Conservation (phyloP, 1,140 invertebrate genomes). For the Tetranychus urticae region DNA sequence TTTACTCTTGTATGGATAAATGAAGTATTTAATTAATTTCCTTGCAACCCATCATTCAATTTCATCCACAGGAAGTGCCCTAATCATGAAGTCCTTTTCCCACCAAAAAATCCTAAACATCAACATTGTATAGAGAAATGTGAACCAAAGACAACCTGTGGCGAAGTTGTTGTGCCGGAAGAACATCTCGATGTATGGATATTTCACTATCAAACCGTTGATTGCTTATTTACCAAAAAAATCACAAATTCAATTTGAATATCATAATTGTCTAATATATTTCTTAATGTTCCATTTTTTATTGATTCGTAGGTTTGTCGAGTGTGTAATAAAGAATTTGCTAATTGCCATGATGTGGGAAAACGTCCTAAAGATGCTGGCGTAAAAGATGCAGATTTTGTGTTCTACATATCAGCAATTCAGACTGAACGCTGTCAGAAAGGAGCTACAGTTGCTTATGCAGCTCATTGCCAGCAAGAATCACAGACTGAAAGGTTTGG, state of each 20-base stretch:
- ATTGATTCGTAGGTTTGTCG: conserved; percentile 41
- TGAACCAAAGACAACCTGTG: conserved; percentile 62
- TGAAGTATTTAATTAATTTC: background rate
- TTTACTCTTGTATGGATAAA: background rate
- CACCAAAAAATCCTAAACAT: conserved; percentile 25
- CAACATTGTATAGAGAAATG: conserved; percentile 73
- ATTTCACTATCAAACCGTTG: background rate
- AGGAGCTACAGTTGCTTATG: conserved; percentile 73
- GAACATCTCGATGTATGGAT: conserved; percentile 62
- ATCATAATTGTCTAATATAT: background rate
- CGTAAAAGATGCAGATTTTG: conserved; percentile 69
- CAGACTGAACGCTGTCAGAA: conserved; percentile 66
- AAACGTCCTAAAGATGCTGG: conserved; percentile 27
- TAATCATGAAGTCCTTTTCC: conserved; percentile 21
- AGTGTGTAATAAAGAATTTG: conserved; percentile 56
- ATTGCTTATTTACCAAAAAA: background rate
- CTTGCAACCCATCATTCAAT: background rate
- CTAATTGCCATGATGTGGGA: conserved; percentile 36
- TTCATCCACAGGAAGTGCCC: conserved; percentile 27
- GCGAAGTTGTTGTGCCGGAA: conserved; percentile 72
- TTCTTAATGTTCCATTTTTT: background rate
- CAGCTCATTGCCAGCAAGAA: conserved; percentile 95
- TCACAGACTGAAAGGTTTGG: background rate
- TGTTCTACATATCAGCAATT: conserved; percentile 86
- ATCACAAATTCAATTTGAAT: background rate